These are phyloP conservation scores for Luidia sarsii DNA, from an alignment of 53 echinoderm and acorn worm genomes.

Conservation along the genomic window DNA sequence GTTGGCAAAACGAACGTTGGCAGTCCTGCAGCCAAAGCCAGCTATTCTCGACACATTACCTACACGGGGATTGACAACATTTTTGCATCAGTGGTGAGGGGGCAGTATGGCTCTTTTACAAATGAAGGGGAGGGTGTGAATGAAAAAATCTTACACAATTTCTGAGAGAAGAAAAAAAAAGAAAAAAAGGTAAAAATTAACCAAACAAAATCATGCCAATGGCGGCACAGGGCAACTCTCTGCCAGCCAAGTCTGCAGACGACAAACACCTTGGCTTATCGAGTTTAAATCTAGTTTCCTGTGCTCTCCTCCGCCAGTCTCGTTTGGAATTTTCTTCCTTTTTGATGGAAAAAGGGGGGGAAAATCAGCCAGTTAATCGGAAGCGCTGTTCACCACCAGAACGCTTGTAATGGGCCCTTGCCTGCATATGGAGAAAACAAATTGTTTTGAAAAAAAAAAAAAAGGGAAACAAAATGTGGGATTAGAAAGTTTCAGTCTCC, in stretches of 20 bases:
- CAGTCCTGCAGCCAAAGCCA: slow-evolving; percentile 54
- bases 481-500: too few relatives aligned
- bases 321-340: too few relatives aligned
- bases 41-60: slow-evolving; percentile 51
- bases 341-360: too few relatives aligned
- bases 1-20: slow-evolving; percentile 57
- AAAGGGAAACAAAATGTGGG: neutral
- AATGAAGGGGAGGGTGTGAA: neutral
- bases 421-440: neutral
- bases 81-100: neutral
- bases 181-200: neutral
- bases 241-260: too few relatives aligned
- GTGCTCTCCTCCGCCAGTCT: too few relatives aligned
- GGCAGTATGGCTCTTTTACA: neutral
- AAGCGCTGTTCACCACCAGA: too few relatives aligned
- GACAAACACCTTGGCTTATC: too few relatives aligned
- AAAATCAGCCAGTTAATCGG: too few relatives aligned
- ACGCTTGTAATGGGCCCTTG: too few relatives aligned
- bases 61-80: slow-evolving; percentile 14
- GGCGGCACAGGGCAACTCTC: too few relatives aligned
- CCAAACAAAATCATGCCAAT: too few relatives aligned
- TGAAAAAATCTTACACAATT: neutral
- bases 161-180: neutral
- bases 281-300: too few relatives aligned
- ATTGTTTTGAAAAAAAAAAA: neutral